Percentiles rank a stretch among this genome's conserved stretches.
Conservation (phyloP, 1,140 invertebrate species). For the Danaus plexippus region DNA sequence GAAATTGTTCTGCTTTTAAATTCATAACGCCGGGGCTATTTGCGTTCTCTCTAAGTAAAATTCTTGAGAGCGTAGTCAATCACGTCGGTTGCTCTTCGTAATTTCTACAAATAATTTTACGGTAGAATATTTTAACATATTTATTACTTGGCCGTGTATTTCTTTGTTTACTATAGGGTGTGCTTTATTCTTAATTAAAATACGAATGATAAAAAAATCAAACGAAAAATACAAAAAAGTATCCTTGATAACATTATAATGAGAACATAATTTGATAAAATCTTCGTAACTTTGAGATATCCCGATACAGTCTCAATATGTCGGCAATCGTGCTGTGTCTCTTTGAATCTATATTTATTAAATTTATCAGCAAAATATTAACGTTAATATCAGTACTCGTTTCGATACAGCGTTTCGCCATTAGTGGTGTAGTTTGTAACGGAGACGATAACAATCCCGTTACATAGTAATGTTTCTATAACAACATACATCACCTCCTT, state of each 20-base stretch:
- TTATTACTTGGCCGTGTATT: constrained; percentile 4
- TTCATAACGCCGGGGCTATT: constrained; percentile 2
- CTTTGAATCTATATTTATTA: constrained; percentile 12
- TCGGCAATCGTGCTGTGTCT: no score
- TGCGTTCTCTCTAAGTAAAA: constrained; percentile 12
- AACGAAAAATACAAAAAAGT: no score
- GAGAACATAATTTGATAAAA: no score
- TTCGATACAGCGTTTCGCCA: constrained; percentile 47
- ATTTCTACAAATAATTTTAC: constrained; percentile 11
- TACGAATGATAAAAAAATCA: no score
- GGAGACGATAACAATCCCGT: constrained; percentile 46
- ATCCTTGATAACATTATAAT: no score
- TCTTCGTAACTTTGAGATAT: no score
- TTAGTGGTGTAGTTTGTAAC: constrained; percentile 54
- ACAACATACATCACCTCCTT: constrained; percentile 29
- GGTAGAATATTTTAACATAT: constrained; percentile 2
- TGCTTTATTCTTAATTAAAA: no score
- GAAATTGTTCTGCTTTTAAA: constrained; percentile 8
- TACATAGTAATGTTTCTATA: constrained; percentile 42
- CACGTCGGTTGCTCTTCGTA: constrained; percentile 11
- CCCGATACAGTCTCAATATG: no score
- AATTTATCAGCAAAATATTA: constrained; percentile 35
- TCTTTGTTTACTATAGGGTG: neutral
- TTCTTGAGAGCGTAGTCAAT: constrained; percentile 9
- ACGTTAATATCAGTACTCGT: constrained; percentile 34